A percentile compares a stretch with the other conserved stretches of the same genome.
These are phyloP conservation scores for Perca schrenkii DNA, from an alignment of 2,113 vertebrate species.

Conservation along the genomic window DNA sequence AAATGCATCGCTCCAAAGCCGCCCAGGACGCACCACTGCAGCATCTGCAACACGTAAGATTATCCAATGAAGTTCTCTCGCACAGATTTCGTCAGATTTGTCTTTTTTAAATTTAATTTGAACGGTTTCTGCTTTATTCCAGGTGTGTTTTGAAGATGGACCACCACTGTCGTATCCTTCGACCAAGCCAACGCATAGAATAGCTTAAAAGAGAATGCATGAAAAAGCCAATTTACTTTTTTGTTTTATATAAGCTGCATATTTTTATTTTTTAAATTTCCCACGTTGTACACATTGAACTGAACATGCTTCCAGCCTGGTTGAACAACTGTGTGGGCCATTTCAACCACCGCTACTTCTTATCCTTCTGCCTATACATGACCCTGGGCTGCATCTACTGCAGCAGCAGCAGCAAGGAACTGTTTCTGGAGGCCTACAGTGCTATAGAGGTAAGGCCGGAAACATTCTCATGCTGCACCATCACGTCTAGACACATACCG, in stretches of 20 bases:
- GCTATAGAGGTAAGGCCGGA: slow-evolving; percentile 91
- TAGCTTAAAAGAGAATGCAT: neutral
- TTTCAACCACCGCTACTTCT: slow-evolving; percentile 99
- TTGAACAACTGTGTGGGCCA: slow-evolving; percentile 98
- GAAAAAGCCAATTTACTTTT: neutral
- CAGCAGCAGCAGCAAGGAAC: slow-evolving; percentile 91
- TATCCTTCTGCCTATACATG: slow-evolving; percentile 98
- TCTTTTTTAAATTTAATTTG: neutral
- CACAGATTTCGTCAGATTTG: rapidly evolving
- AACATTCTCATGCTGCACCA: neutral
- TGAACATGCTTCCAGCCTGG: slow-evolving; percentile 89
- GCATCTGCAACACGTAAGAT: slow-evolving; percentile 94
- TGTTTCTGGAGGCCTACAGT: slow-evolving; percentile 92
- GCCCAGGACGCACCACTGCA: slow-evolving; percentile 96
- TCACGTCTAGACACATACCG: neutral
- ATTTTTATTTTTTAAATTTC: neutral
- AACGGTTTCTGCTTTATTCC: slow-evolving; percentile 26
- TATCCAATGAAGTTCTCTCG: neutral
- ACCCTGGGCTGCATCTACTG: slow-evolving; percentile 97
- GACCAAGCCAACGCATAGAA: neutral
- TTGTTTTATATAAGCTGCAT: neutral
- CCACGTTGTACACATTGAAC: slow-evolving; percentile 20
- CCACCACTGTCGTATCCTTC: slow-evolving; percentile 99
- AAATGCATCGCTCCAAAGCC: slow-evolving; percentile 97
- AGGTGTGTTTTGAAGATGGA: slow-evolving; percentile 99